A percentile compares a stretch with the other conserved stretches of the same genome.
These are phyloP conservation scores for Pterocles burchelli DNA, from an alignment of 2,113 vertebrate species.

Conservation along the genomic window DNA sequence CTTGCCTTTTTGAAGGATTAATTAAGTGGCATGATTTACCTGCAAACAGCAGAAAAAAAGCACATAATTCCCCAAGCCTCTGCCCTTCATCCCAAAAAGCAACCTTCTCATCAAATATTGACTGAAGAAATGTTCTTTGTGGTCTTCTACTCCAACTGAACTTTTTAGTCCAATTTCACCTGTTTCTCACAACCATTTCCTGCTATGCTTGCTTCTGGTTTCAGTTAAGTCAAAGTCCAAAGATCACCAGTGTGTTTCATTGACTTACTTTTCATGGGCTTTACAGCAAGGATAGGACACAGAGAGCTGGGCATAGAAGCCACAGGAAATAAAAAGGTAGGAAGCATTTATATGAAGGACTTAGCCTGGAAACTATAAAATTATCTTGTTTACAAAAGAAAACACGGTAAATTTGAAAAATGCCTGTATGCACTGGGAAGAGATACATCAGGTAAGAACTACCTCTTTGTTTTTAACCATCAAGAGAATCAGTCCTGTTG, in stretches of 20 bases:
- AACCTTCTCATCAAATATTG: neutral
- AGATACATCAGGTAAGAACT: neutral
- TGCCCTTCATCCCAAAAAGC: neutral
- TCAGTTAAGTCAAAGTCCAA: neutral
- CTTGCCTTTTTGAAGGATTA: neutral
- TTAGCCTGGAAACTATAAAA: neutral
- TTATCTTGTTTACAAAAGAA: neutral
- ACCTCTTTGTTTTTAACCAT: neutral
- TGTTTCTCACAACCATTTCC: neutral
- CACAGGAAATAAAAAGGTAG: neutral
- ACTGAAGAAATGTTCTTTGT: neutral
- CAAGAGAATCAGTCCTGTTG: neutral
- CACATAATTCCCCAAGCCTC: neutral
- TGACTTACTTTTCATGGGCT: neutral
- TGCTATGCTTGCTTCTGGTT: neutral
- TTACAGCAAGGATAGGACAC: neutral
- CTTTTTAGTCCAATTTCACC: neutral
- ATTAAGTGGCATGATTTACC: neutral
- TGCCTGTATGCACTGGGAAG: neutral
- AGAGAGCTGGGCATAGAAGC: neutral
- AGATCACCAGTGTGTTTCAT: fast-evolving
- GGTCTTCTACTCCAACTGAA: neutral
- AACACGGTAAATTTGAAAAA: neutral
- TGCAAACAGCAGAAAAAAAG: neutral
- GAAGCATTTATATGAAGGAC: neutral